Percentiles rank a stretch among this genome's conserved stretches.
phyloP scores from a whole-genome alignment of 1,140 invertebrate species.

The Venturia canescens region DNA sequence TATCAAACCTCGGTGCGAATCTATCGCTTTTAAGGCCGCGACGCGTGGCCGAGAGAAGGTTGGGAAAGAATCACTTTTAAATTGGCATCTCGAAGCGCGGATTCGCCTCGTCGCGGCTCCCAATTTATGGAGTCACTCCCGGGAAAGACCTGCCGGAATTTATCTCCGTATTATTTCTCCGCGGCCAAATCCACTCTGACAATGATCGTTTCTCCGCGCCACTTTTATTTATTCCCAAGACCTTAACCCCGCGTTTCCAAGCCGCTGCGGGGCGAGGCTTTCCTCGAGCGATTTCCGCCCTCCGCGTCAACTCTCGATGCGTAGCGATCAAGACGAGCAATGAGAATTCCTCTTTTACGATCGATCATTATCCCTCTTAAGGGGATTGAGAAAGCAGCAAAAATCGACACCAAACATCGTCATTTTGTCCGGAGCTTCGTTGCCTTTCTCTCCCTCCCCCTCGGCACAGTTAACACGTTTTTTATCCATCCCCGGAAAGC shows the following conservation, averaged over 20 bases:
- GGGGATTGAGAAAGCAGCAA: too few relatives aligned
- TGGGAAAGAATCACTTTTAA: conserved; percentile 11
- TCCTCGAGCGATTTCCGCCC: too few relatives aligned
- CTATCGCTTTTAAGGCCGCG: neutral
- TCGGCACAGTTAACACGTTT: too few relatives aligned
- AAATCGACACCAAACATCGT: too few relatives aligned
- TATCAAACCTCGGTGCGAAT: neutral
- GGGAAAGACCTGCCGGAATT: neutral
- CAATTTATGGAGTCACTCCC: neutral
- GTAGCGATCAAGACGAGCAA: too few relatives aligned
- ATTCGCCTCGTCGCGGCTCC: neutral
- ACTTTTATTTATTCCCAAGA: neutral
- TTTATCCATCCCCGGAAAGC: too few relatives aligned
- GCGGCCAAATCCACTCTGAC: neutral
- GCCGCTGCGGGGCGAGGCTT: too few relatives aligned
- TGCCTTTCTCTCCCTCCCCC: too few relatives aligned
- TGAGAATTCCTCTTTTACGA: too few relatives aligned
- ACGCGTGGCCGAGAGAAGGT: neutral
- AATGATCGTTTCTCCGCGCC: neutral
- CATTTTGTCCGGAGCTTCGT: too few relatives aligned
- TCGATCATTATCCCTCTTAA: too few relatives aligned
- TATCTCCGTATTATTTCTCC: neutral
- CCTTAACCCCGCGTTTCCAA: neutral
- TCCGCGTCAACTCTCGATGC: too few relatives aligned
- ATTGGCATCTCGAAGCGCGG: conserved; percentile 5